These are phyloP conservation scores for Xylota sylvarum DNA, from an alignment of 2,888 invertebrate genomes.

Conservation along the genomic window DNA sequence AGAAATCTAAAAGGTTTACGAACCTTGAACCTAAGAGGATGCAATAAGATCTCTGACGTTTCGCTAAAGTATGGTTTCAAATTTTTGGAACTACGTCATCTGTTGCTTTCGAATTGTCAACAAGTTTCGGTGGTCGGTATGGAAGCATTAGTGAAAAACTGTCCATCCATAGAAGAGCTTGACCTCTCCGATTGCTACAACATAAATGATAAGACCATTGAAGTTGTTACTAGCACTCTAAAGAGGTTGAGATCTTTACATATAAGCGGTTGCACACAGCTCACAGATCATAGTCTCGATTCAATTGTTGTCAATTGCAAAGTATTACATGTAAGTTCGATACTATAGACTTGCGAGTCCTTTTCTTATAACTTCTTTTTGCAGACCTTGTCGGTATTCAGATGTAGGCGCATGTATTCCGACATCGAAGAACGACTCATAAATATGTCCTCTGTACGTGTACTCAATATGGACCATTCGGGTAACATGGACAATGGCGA, in stretches of 20 bases:
- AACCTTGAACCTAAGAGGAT: slow-evolving; percentile 88
- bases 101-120: slow-evolving; percentile 89
- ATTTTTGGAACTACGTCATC: slow-evolving; percentile 87
- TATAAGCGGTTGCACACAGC: slow-evolving; percentile 86
- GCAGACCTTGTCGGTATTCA: slow-evolving; percentile 81
- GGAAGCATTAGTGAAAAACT: slow-evolving; percentile 87
- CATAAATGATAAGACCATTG: slow-evolving; percentile 88
- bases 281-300: slow-evolving; percentile 86
- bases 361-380: slow-evolving; percentile 13
- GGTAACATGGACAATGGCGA: slow-evolving; percentile 82
- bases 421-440: slow-evolving; percentile 83
- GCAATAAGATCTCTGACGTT: slow-evolving; percentile 90
- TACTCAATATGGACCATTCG: slow-evolving; percentile 82
- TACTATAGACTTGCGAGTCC: background rate
- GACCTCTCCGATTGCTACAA: slow-evolving; percentile 89
- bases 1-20: slow-evolving; percentile 86
- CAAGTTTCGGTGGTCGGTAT: slow-evolving; percentile 89
- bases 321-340: slow-evolving; percentile 82
- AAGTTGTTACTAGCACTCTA: slow-evolving; percentile 85
- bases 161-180: slow-evolving; percentile 89
- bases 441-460: slow-evolving; percentile 81
- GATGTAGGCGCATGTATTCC: slow-evolving; percentile 83
- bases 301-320: slow-evolving; percentile 85
- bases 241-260: slow-evolving; percentile 81
- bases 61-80: slow-evolving; percentile 89